These are phyloP conservation scores for Drosophila kikkawai DNA, from an alignment of 1,140 invertebrate genomes.

Conservation along the genomic window DNA sequence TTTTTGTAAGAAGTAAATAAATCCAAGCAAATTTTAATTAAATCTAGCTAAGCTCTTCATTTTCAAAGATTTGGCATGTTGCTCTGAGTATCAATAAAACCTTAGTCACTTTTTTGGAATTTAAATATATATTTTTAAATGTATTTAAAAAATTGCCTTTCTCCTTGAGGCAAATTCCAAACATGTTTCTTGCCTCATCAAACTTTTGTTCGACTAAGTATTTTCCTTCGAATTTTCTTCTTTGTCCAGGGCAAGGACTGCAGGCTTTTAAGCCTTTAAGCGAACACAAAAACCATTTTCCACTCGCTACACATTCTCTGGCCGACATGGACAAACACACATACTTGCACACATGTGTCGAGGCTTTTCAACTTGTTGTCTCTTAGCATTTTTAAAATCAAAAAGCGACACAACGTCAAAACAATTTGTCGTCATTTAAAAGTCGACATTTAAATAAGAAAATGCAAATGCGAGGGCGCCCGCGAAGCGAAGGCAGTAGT, in stretches of 20 bases:
- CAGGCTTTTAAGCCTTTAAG: slow-evolving; percentile 71
- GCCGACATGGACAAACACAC: slow-evolving; percentile 5
- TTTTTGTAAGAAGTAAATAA: not conserved
- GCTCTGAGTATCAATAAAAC: not conserved
- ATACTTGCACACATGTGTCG: slow-evolving; percentile 9
- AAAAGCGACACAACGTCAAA: slow-evolving; percentile 83
- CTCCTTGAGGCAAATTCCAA: slow-evolving; percentile 8
- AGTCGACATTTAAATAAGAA: slow-evolving; percentile 84
- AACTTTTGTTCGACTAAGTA: slow-evolving; percentile 14
- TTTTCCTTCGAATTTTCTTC: slow-evolving; percentile 37
- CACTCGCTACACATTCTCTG: slow-evolving; percentile 46
- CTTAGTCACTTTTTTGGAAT: not conserved
- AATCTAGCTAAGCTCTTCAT: not conserved
- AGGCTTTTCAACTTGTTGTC: slow-evolving; percentile 64
- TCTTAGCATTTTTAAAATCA: slow-evolving; percentile 74
- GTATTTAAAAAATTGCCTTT: slow-evolving; percentile 14
- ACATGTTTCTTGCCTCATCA: slow-evolving; percentile 6
- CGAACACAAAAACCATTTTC: slow-evolving; percentile 64
- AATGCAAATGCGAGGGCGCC: slow-evolving; percentile 69
- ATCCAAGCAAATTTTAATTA: not conserved
- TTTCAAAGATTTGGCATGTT: not conserved
- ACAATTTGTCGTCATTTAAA: slow-evolving; percentile 83
- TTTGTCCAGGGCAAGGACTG: slow-evolving; percentile 36
- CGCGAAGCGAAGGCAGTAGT: slow-evolving; percentile 40
- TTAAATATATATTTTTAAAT: slow-evolving; percentile 15